phyloP scores from a whole-genome alignment of 1,140 invertebrate genomes.

The Hypothenemus hampei region DNA sequence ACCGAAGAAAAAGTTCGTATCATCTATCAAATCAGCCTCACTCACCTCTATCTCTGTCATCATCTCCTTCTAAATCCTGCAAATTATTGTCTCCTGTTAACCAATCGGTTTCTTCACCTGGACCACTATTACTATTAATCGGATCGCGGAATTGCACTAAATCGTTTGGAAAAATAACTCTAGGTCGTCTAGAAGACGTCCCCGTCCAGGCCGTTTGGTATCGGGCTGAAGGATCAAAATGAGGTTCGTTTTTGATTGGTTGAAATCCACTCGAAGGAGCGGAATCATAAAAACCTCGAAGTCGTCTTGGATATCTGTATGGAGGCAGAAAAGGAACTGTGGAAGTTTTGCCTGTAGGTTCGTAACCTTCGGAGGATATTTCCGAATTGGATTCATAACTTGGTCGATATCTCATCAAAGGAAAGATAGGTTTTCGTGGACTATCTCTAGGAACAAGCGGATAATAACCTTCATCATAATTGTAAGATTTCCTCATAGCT shows the following conservation, averaged over 20 bases:
- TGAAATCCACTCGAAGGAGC: constrained; percentile 23
- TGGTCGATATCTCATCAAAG: constrained; percentile 28
- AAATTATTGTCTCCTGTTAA: constrained; percentile 40
- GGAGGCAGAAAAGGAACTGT: too few relatives aligned
- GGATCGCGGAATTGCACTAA: constrained; percentile 42
- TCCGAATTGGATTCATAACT: constrained; percentile 32
- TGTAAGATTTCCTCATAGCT: constrained; percentile 27
- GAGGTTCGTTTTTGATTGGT: constrained; percentile 16
- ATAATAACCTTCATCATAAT: constrained; percentile 29
- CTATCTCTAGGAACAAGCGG: constrained; percentile 7
- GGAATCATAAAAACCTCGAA: constrained; percentile 31
- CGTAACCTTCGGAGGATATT: constrained; percentile 28
- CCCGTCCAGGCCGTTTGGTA: constrained; percentile 33
- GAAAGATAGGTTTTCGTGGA: constrained; percentile 30
- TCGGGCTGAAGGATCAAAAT: constrained; percentile 32
- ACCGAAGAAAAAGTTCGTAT: too few relatives aligned
- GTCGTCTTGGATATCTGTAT: constrained; percentile 35
- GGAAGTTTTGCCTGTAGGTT: constrained; percentile 9
- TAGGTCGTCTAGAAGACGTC: constrained; percentile 37
- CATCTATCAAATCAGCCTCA: neutral
- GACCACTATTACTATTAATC: constrained; percentile 22
- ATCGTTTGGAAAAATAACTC: constrained; percentile 45
- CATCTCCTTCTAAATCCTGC: constrained; percentile 42
- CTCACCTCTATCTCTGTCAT: constrained; percentile 42
- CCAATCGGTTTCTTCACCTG: constrained; percentile 38